These are phyloP conservation scores for Stegana nigrithorax DNA, from an alignment of 2,888 invertebrate genomes.

Conservation along the genomic window DNA sequence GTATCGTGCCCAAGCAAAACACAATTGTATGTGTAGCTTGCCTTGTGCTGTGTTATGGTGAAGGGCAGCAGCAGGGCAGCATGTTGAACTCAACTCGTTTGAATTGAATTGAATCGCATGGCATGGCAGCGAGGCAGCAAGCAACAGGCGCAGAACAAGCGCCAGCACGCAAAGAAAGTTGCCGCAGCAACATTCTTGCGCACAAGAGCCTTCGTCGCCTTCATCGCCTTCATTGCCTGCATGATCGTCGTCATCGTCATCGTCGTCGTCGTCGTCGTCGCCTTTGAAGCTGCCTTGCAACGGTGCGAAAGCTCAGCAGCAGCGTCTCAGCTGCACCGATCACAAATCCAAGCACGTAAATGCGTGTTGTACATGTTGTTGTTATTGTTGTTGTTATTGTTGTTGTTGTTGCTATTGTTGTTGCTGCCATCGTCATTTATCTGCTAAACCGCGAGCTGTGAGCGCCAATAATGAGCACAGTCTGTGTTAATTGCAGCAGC, in stretches of 20 bases:
- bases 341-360: constrained; percentile 31
- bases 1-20: constrained; percentile 5
- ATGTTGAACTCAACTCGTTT: neutral
- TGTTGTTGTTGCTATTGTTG: constrained; percentile 13
- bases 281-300: too few relatives aligned
- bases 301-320: too few relatives aligned
- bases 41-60: neutral
- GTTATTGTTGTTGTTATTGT: constrained; percentile 6
- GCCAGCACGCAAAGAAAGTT: constrained; percentile 47
- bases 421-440: too few relatives aligned
- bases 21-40: neutral
- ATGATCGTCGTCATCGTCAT: too few relatives aligned
- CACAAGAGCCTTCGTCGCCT: neutral
- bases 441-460: constrained; percentile 4
- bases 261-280: too few relatives aligned
- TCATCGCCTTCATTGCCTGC: too few relatives aligned
- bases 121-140: constrained; percentile 17
- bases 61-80: neutral
- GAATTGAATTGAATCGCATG: neutral
- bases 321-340: neutral
- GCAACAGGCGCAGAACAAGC: constrained; percentile 19
- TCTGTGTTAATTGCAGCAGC: constrained; percentile 30
- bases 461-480: constrained; percentile 41
- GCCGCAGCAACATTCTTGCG: constrained; percentile 45
- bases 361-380: constrained; percentile 40